Evolutionary conservation across 2,113 vertebrate genomes (phyloP), one percentile per base, ranked within the genome.

Genomic region (Aphelocoma coerulescens): DNA sequence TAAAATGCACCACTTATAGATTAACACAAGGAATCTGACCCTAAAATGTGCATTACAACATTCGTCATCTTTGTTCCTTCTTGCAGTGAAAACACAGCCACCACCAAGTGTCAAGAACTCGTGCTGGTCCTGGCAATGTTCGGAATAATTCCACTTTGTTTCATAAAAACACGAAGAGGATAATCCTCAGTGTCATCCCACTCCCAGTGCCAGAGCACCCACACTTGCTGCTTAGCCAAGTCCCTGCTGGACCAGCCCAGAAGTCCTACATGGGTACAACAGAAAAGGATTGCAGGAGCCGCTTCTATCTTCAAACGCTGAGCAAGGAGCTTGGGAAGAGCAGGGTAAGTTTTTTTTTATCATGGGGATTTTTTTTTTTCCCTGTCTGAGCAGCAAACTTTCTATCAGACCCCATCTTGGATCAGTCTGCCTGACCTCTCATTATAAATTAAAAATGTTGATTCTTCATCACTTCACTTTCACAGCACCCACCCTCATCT

Each of bases 201-300:
- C 17, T 52, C 33, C 22, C 46, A 85, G 54, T 3, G 4, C 62
- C 76, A 67, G 52, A 75, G 68, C 26, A 71, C 24, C 27, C 84
- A 48, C 30, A 22, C 7, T 30, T 79, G 11, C 33, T 30, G 49
- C 24, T 67, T 46, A 85, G 63, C 63, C 54, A 76, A 33, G 41
- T 26, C 87, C 26, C 82, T 89, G 43, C 59, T 78, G 65, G 48
- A 52, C 4, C 48, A 62, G 11, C 22, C 43, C 78, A 37, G 23
- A 71, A 85, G 22, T 43, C 37, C n/a, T 54, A 17, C 0, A 0
- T 0, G 32, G 17, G 30, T 44, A 48, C 3, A 39, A 30, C 0
- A 81, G 43, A 67, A 84, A 74, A 78, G 30, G 17, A 21, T 85
- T 12, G 7, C 43, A 81, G 68, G 32, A 94, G 15, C 7, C 6